A percentile compares a stretch with the other conserved stretches of the same genome.
Conservation (phyloP, 2,113 vertebrate species). For the Nesogale talazaci region DNA sequence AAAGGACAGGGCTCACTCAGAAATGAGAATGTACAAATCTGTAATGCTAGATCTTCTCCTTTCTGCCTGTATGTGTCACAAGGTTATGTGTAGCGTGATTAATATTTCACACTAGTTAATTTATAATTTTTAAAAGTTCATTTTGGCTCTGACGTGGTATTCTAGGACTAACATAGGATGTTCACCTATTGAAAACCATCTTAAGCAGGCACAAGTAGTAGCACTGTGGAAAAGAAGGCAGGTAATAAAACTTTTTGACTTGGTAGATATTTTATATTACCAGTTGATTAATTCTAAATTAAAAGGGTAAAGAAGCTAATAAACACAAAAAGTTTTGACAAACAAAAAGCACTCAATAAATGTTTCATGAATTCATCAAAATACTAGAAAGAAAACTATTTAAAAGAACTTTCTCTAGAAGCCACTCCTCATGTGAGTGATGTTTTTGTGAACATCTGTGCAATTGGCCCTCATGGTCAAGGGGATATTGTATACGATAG, state of each 20-base stretch:
- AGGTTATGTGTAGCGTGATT: not conserved
- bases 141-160: not conserved
- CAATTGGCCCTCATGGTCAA: too few relatives aligned
- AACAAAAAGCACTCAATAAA: too few relatives aligned
- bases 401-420: too few relatives aligned
- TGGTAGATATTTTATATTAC: not conserved
- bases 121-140: not conserved
- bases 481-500: too few relatives aligned
- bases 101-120: not conserved
- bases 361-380: too few relatives aligned
- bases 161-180: not conserved
- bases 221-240: not conserved
- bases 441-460: too few relatives aligned
- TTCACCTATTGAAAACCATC: not conserved
- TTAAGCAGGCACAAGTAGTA: not conserved
- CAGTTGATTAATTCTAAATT: not conserved
- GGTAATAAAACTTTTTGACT: not conserved
- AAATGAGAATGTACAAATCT: not conserved
- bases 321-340: too few relatives aligned
- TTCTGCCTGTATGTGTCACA: not conserved
- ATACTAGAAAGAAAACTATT: too few relatives aligned
- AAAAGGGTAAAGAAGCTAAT: not conserved
- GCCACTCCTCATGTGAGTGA: too few relatives aligned
- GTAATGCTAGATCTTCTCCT: not conserved
- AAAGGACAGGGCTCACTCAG: not conserved